Conservation (phyloP, 2,888 invertebrate species). For the Apocheima hispidaria region DNA sequence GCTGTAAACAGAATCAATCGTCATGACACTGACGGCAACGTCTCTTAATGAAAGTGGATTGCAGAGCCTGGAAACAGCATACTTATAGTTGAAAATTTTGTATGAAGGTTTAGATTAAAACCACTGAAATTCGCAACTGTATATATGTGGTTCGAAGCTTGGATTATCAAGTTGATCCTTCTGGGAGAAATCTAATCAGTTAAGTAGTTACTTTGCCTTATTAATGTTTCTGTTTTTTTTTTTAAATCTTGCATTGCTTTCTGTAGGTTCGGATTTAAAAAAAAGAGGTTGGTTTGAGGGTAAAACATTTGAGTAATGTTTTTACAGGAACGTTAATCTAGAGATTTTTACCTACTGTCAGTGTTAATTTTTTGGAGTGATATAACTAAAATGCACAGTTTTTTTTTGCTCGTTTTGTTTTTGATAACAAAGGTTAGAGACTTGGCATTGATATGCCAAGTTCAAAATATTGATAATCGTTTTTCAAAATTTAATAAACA, state of each 20-base stretch:
- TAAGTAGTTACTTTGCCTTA: conserved; percentile 7
- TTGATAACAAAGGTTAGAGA: too few relatives aligned
- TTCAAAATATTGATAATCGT: neutral
- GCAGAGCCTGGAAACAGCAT: conserved; percentile 26
- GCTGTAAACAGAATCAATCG: conserved; percentile 17
- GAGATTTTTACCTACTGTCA: too few relatives aligned
- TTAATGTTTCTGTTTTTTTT: conserved; percentile 1
- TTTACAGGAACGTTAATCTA: too few relatives aligned
- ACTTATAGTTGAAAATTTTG: neutral
- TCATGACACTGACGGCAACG: neutral
- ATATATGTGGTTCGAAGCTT: neutral
- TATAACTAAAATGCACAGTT: too few relatives aligned
- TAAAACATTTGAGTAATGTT: too few relatives aligned
- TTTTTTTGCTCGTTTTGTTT: too few relatives aligned
- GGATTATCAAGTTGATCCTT: neutral
- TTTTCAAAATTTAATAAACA: neutral
- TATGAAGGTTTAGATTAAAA: conserved; percentile 19
- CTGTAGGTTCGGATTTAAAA: neutral
- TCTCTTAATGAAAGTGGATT: conserved; percentile 29
- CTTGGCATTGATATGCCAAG: too few relatives aligned
- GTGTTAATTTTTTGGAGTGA: too few relatives aligned
- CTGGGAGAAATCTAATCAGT: conserved; percentile 16
- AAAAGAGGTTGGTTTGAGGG: too few relatives aligned
- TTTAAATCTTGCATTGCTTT: neutral
- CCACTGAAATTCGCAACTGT: neutral